Conservation (phyloP, 2,888 invertebrate genomes). For the Callimorpha dominula region DNA sequence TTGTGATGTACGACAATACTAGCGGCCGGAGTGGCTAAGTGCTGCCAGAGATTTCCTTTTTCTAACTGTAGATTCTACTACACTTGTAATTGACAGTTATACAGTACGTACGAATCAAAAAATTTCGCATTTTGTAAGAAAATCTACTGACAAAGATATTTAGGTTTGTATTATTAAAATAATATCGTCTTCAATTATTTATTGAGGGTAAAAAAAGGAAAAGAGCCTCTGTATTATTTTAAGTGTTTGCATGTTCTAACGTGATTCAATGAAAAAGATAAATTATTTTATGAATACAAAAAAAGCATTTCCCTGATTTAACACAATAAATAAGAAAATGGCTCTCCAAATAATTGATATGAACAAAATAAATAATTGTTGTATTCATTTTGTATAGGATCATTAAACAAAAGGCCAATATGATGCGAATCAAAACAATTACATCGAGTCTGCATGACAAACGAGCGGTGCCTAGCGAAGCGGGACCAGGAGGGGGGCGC, state of each 20-base stretch:
- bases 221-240: too few relatives aligned
- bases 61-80: not conserved
- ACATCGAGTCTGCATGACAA: constrained; percentile 44
- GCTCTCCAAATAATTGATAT: not conserved
- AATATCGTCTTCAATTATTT: too few relatives aligned
- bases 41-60: not conserved
- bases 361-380: constrained; percentile 15
- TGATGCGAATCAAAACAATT: constrained; percentile 49
- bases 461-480: constrained; percentile 32
- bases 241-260: too few relatives aligned
- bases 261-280: too few relatives aligned
- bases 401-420: constrained; percentile 38
- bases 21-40: constrained; percentile 14
- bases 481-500: constrained; percentile 20
- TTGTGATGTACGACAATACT: constrained; percentile 30
- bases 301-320: constrained; percentile 1
- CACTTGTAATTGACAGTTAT: not conserved
- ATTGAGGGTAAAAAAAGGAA: too few relatives aligned
- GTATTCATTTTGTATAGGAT: constrained; percentile 17
- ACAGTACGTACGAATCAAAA: too few relatives aligned
- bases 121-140: too few relatives aligned
- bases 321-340: not conserved
- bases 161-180: too few relatives aligned
- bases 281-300: not conserved
- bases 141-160: too few relatives aligned